These are phyloP conservation scores for Oreocharis arfaki DNA, from an alignment of 2,113 vertebrate species.

Conservation along the genomic window DNA sequence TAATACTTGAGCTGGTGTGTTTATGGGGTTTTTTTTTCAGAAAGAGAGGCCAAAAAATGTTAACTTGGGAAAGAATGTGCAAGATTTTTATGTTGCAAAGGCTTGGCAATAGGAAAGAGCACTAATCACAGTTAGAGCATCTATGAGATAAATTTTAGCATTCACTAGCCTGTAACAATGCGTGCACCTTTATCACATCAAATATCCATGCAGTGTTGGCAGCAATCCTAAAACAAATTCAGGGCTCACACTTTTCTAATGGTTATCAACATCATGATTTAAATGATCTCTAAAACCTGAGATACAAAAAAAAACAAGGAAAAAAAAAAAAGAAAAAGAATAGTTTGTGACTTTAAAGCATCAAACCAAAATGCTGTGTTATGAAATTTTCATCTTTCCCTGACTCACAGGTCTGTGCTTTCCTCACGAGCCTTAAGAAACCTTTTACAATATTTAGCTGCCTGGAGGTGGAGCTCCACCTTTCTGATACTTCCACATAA, in stretches of 20 bases:
- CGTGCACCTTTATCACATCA: not conserved
- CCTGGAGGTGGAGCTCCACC: not conserved
- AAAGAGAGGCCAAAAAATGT: not conserved
- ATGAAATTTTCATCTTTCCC: not conserved
- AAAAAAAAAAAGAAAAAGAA: not conserved
- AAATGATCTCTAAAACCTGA: not conserved
- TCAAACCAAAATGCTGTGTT: not conserved
- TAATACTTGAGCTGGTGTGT: not conserved
- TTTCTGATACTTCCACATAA: not conserved
- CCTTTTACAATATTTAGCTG: not conserved
- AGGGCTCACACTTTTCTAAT: not conserved
- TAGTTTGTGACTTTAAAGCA: not conserved
- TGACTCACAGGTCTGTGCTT: not conserved
- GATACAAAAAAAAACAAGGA: not conserved
- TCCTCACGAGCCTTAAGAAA: not conserved
- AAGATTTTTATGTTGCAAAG: not conserved
- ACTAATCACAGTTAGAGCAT: not conserved
- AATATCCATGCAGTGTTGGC: not conserved
- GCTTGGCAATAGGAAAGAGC: not conserved
- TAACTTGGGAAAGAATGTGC: not conserved
- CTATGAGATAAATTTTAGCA: not conserved
- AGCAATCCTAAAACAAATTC: not conserved
- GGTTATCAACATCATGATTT: not conserved
- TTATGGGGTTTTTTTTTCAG: not conserved
- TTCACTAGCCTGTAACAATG: not conserved